Evolutionary conservation across 2,113 vertebrate species (phyloP).

Genomic region (Hemiprocne comata): DNA sequence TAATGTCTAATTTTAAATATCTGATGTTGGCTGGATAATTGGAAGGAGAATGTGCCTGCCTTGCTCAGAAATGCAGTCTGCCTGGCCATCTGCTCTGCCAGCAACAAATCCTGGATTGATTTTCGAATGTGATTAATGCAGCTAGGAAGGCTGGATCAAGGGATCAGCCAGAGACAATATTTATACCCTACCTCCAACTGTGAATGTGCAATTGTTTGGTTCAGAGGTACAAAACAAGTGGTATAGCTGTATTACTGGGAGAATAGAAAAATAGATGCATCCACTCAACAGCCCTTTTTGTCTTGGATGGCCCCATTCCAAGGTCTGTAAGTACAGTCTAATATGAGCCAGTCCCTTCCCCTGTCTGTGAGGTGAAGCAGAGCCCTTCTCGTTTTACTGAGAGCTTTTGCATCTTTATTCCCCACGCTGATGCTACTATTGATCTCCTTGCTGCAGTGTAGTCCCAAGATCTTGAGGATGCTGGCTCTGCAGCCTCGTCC

Average conservation of each 20-base stretch:
- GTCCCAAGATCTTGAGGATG: not conserved
- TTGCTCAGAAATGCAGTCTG: not conserved
- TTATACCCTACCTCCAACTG: slow-evolving; percentile 40
- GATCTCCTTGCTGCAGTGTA: not conserved
- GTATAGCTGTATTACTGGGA: not conserved
- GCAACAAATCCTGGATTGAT: slow-evolving; percentile 56
- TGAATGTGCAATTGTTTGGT: slow-evolving; percentile 34
- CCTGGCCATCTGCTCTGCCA: slow-evolving; percentile 49
- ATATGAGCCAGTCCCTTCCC: not conserved
- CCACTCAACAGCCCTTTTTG: not conserved
- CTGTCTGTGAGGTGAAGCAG: not conserved
- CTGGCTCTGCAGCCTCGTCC: not conserved
- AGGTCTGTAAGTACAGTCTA: not conserved
- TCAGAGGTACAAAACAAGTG: slow-evolving; percentile 13
- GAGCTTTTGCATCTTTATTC: not conserved
- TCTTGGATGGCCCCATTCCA: not conserved
- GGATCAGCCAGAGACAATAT: slow-evolving; percentile 46
- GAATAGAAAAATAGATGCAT: not conserved
- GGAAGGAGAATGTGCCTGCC: not conserved
- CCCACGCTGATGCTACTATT: accelerated
- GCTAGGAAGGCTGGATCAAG: not conserved
- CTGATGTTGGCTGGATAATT: not conserved
- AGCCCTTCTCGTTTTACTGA: not conserved
- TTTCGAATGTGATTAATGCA: slow-evolving; percentile 29
- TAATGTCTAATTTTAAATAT: not conserved